Evolutionary conservation across 1,140 invertebrate genomes (phyloP).

Genomic region (Zaprionus lachaisei): DNA sequence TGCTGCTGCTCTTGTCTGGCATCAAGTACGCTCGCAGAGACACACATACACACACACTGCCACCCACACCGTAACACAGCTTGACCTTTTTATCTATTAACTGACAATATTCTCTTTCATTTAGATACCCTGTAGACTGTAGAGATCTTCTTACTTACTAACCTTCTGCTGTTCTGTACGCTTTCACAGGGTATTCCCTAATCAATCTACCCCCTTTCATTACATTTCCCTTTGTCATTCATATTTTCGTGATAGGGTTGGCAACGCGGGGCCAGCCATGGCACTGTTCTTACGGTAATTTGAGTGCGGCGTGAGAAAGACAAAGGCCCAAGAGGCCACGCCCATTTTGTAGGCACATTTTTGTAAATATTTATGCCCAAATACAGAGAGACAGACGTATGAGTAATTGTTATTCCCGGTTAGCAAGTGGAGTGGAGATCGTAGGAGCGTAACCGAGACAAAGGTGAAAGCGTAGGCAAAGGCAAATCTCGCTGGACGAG

Average conservation of each 20-base stretch:
- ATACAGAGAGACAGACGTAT: conserved; percentile 3
- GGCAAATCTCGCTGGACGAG: neutral
- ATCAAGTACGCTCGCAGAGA: conserved; percentile 11
- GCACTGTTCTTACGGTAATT: conserved; percentile 14
- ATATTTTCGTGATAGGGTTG: conserved; percentile 3
- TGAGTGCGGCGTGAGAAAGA: conserved; percentile 19
- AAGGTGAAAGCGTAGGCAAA: neutral
- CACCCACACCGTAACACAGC: neutral
- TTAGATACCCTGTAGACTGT: neutral
- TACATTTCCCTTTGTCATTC: neutral
- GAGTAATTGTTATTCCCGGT: conserved; percentile 5
- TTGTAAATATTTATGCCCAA: conserved; percentile 6
- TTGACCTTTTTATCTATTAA: conserved; percentile 31
- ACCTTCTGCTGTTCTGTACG: neutral
- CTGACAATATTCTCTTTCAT: conserved; percentile 1
- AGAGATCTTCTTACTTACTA: neutral
- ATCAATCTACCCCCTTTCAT: neutral
- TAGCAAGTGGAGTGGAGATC: neutral
- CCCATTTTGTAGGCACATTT: conserved; percentile 15
- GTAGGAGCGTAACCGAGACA: conserved; percentile 11
- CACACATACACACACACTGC: neutral
- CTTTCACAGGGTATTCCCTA: neutral
- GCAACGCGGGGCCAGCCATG: neutral
- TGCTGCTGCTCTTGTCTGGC: conserved; percentile 16
- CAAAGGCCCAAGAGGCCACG: conserved; percentile 12